phyloP scores from a whole-genome alignment of 2,113 vertebrate genomes.

The Callopanchax toddi region DNA sequence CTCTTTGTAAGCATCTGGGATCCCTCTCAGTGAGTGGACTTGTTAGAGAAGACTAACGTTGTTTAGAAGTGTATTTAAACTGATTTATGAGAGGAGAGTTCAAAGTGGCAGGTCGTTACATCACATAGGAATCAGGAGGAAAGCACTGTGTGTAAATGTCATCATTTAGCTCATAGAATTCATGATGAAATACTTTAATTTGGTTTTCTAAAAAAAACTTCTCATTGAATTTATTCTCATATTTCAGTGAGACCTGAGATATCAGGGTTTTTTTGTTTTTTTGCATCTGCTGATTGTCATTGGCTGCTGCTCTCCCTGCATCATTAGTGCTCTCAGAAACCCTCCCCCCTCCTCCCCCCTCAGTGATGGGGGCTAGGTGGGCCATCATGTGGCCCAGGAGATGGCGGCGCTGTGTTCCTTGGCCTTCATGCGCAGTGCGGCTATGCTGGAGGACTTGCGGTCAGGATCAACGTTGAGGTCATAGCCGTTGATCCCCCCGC shows the following conservation, averaged over 20 bases:
- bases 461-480: conserved; percentile 94
- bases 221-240: no score
- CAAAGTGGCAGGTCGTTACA: conserved; percentile 12
- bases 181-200: no score
- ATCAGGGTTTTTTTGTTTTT: no score
- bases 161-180: no score
- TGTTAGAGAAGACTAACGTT: conserved; percentile 19
- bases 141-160: no score
- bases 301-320: conserved; percentile 58
- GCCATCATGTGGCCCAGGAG: conserved; percentile 95
- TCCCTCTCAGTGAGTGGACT: background rate
- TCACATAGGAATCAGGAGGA: background rate
- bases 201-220: no score
- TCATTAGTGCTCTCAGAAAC: conserved; percentile 69
- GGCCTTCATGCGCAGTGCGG: conserved; percentile 94
- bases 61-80: conserved; percentile 24
- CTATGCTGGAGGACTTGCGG: conserved; percentile 96
- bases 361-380: conserved; percentile 41
- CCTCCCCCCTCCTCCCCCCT: conserved; percentile 46
- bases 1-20: background rate
- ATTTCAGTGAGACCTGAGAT: conserved; percentile 56
- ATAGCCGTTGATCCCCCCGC: conserved; percentile 89
- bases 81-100: conserved; percentile 9
- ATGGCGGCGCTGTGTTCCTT: conserved; percentile 98
- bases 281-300: conserved; percentile 66